Conservation (phyloP, 1,140 invertebrate genomes). For the Conus ventricosus region DNA sequence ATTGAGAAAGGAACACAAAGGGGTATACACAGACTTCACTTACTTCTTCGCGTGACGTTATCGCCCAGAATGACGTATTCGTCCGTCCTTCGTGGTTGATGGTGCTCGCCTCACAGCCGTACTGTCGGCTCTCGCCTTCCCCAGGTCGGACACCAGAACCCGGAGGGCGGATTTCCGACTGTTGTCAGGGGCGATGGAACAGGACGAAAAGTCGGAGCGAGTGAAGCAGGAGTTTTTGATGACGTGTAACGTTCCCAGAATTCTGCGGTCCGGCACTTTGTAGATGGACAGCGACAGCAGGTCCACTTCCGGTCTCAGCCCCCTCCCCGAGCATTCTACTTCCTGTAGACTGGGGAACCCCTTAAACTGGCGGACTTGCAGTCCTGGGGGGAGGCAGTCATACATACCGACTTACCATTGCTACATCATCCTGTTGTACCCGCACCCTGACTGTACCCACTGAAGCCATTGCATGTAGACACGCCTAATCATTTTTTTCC, state of each 20-base stretch:
- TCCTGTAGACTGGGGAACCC: conserved; percentile 8
- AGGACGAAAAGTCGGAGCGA: conserved; percentile 10
- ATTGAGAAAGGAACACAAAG: no score
- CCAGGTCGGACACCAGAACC: conserved; percentile 23
- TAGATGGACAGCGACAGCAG: not conserved
- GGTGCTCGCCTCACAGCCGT: conserved; percentile 4
- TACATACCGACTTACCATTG: no score
- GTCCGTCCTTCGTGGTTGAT: not conserved
- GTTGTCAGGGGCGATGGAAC: not conserved
- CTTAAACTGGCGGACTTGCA: not conserved
- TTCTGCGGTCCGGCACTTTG: not conserved
- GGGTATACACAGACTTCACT: no score
- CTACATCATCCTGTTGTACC: no score
- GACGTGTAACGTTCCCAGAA: not conserved
- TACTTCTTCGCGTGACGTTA: no score
- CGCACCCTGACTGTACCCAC: no score
- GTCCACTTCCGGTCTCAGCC: not conserved
- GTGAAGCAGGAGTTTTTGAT: conserved; percentile 19
- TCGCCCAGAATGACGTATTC: not conserved
- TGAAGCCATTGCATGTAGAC: no score
- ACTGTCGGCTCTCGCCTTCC: conserved; percentile 23
- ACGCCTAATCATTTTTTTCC: no score
- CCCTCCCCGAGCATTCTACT: not conserved
- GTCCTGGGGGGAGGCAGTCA: not conserved
- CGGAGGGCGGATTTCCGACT: not conserved